phyloP scores from a whole-genome alignment of 2,113 vertebrate genomes.

The Upupa epops region DNA sequence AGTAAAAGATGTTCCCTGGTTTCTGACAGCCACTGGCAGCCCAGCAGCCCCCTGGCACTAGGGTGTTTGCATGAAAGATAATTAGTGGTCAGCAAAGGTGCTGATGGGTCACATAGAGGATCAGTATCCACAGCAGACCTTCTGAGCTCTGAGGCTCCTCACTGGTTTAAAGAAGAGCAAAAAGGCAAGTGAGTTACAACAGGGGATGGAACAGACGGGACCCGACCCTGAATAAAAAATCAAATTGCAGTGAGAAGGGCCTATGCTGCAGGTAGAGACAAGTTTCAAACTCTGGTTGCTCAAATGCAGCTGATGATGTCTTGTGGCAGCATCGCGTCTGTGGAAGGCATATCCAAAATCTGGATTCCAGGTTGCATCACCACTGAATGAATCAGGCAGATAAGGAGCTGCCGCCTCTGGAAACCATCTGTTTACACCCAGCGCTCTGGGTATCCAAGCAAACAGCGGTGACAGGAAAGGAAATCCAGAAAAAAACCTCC shows the following conservation, averaged over 20 bases:
- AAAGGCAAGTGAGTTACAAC: background rate
- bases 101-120: background rate
- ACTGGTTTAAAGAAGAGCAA: background rate
- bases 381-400: slow-evolving; percentile 47
- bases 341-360: background rate
- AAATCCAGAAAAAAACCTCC: slow-evolving; percentile 35
- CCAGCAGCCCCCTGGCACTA: background rate
- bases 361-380: slow-evolving; percentile 17
- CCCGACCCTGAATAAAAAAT: background rate
- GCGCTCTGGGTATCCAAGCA: slow-evolving; percentile 70
- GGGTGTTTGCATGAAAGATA: background rate
- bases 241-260: fast-evolving
- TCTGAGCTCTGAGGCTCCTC: background rate
- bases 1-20: background rate
- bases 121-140: background rate
- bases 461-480: slow-evolving; percentile 69
- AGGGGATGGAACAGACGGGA: background rate
- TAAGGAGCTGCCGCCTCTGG: slow-evolving; percentile 51
- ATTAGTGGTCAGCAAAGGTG: background rate
- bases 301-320: fast-evolving
- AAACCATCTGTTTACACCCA: slow-evolving; percentile 72
- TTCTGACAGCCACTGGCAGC: background rate
- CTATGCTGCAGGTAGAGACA: background rate
- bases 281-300: background rate
- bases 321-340: background rate